phyloP scores from a whole-genome alignment of 2,113 vertebrate species.

The Urocolius indicus region DNA sequence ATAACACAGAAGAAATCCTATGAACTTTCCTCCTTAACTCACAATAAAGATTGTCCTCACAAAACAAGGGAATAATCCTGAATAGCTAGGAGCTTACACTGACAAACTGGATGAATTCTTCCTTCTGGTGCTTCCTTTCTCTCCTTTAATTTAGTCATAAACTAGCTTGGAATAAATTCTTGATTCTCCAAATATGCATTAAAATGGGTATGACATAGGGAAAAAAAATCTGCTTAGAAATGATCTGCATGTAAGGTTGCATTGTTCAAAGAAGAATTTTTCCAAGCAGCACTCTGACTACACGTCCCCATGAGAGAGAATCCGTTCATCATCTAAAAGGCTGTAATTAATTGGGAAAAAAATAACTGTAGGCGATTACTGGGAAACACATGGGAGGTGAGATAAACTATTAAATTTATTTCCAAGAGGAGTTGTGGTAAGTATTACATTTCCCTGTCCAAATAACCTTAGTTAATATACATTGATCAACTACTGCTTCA shows the following conservation, averaged over 20 bases:
- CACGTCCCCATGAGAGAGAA: neutral
- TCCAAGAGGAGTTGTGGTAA: neutral
- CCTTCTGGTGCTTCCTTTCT: neutral
- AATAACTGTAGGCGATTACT: constrained; percentile 26
- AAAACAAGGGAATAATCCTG: neutral
- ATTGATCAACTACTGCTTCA: constrained; percentile 19
- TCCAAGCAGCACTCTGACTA: neutral
- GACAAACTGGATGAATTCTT: neutral
- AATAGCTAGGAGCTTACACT: neutral
- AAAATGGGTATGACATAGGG: neutral
- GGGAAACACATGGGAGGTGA: constrained; percentile 31
- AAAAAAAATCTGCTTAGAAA: constrained; percentile 11
- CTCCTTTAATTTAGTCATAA: constrained; percentile 16
- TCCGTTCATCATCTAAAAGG: constrained; percentile 47
- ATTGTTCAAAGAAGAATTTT: neutral
- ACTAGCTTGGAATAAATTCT: neutral
- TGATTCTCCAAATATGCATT: neutral
- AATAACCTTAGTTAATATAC: constrained; percentile 57
- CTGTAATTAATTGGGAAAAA: constrained; percentile 65
- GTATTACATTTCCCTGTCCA: constrained; percentile 39
- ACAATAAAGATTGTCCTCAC: neutral
- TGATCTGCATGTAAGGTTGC: neutral
- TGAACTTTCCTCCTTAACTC: neutral
- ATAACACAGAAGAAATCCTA: neutral
- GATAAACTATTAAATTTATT: constrained; percentile 34